Evolutionary conservation across 2,113 vertebrate genomes (phyloP), one percentile per base, ranked within the genome.

Genomic region (Sisor rabdophorus): DNA sequence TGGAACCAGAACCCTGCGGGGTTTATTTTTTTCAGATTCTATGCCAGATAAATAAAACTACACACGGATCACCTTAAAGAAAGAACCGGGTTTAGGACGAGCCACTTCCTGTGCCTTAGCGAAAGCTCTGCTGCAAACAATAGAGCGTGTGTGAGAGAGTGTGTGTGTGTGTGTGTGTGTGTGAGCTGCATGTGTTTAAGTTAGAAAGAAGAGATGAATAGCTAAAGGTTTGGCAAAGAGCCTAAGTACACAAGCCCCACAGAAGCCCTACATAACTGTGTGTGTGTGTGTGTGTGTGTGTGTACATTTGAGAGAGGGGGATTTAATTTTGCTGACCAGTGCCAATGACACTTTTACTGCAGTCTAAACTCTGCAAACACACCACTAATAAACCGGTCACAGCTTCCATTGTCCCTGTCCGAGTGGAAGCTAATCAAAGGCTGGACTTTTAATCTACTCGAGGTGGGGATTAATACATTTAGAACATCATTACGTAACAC

Each of bases 211-310:
- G 64, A 63, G 64, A 67, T 76, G 60, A 82, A 82, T 82, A 60
- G 59, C 52, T 82, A 50, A 74, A 52, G 55, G 15, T 53, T 56
- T 82, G 80, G 76, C 65, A 15, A 30, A 24, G 19, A 15, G 80
- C 76, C 80, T 79, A 76, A 47, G 59, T 61, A 81, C 71, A 78
- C 80, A 78, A 67, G 15, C 40, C 52, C 60, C 58, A 60, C 32
- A 28, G 55, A 61, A 48, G 72, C 53, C 79, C 69, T 67, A 44
- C 65, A 52, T 40, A 53, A 73, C 54, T 50, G 73, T 58, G 68
- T 53, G 68, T 53, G 69, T 52, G 47, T 65, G 79, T 58, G 36
- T 40, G 60, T 47, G 44, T 16, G 63, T 26, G 53, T 24, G 19
- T 22, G 58, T 32, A 52, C 7, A 52, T 13, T 6, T 7, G 61